Base-by-base conservation (phyloP, 1,140 invertebrate species). In the Drosophila asahinai region DNA sequence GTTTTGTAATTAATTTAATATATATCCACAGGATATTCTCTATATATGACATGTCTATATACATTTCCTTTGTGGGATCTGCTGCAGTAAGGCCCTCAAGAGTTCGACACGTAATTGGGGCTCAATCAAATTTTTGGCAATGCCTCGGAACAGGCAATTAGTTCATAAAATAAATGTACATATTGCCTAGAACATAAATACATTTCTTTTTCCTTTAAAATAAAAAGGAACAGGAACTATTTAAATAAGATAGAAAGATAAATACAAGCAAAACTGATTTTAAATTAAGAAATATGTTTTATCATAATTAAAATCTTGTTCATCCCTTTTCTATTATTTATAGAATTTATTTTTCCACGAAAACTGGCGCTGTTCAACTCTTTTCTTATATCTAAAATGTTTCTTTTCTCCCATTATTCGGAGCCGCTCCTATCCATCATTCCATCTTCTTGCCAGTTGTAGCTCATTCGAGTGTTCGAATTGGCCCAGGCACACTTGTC, bases 1-100 rank as follows among this genome's bases (percentile, higher is more conserved):
- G 84, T 87, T 78, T 79, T 84, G 84, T 87, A 87, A 87, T 87
- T 87, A 87, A 87, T 90, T 87, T 84, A 89, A 89, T 89, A 90
- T 86, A 86, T 81, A 90, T 71, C 75, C 61, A 65, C 55, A 77
- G 74, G 55, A 77, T 77, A 58, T 59, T 57, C 70, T 74, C 70
- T 52, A 54, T 65, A 59, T 59, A 76, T 73, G 45, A 33, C 30
- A 38, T 60, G 30, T 71, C 72, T 15, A 52, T 47, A 27, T 12
- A 60, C 45, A 45, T 55, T 33, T 51, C 42, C 70, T 73, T 57
- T 45, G 19, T 49, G 8, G 49, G 49, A n/a, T 43, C n/a, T 25
- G 15, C 49, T 27, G 15, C 40, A 55, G 7, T 14, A 27, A 25
- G 19, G 11, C 38, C 42, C 30, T 66, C 19, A 38, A 57, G 51